Conservation (phyloP, 2,888 invertebrate species). For the Heliconius sara region DNA sequence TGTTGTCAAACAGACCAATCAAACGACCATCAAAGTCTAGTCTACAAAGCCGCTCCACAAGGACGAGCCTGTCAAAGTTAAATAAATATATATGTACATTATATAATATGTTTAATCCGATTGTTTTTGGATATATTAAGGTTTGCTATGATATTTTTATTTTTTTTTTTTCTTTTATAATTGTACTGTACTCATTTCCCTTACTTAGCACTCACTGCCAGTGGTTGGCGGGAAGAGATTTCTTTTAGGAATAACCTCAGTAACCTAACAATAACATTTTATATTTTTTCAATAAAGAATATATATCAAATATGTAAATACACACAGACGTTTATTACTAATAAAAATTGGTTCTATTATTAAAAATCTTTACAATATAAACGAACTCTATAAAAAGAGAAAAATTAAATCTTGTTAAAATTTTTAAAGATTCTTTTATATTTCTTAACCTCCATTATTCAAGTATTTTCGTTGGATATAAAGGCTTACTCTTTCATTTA, state of each 20-base stretch:
- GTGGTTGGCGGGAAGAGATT: neutral
- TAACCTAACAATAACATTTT: neutral
- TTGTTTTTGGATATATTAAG: too few relatives aligned
- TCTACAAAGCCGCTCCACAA: neutral
- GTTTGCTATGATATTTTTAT: neutral
- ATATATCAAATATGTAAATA: too few relatives aligned
- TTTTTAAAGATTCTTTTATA: conserved; percentile 6
- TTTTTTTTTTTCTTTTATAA: neutral
- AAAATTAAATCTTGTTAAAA: conserved; percentile 12
- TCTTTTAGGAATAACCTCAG: neutral
- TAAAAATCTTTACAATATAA: conserved; percentile 4
- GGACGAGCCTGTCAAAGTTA: neutral
- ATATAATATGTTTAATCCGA: neutral
- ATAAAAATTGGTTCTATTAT: neutral
- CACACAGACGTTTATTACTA: neutral
- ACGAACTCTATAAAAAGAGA: neutral
- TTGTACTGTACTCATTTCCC: too few relatives aligned
- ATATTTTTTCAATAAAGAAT: neutral
- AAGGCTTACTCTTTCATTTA: conserved; percentile 26
- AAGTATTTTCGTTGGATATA: conserved; percentile 13
- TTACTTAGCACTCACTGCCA: too few relatives aligned
- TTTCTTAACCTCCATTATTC: conserved; percentile 12
- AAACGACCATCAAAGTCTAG: neutral
- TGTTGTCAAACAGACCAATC: neutral
- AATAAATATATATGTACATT: neutral